Evolutionary conservation across 2,797 vertebrate species (phyloP).

Genomic region (Pygocentrus nattereri): DNA sequence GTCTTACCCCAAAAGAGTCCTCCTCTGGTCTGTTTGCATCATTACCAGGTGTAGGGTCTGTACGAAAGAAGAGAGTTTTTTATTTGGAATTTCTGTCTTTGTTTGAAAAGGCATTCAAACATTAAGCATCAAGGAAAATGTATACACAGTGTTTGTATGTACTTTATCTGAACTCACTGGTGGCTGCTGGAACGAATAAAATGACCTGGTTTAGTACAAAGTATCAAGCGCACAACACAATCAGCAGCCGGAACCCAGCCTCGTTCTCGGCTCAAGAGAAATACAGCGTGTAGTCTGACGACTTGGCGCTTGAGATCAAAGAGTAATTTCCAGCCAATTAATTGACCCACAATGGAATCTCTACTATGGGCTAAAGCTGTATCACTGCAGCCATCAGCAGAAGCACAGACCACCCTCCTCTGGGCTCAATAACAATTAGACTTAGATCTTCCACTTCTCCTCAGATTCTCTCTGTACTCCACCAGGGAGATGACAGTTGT

Average conservation of each 20-base stretch:
- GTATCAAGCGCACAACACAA: slow-evolving; percentile 7
- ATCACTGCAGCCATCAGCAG: slow-evolving; percentile 37
- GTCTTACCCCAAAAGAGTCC: slow-evolving; percentile 96
- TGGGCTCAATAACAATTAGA: slow-evolving; percentile 37
- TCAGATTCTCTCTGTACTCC: not conserved
- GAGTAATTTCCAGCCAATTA: slow-evolving; percentile 79
- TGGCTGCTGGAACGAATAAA: not conserved
- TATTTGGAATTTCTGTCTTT: not conserved
- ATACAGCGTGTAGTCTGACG: slow-evolving; percentile 38
- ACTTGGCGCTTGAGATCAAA: slow-evolving; percentile 69
- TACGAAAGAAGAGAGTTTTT: not conserved
- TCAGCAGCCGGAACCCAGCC: not conserved
- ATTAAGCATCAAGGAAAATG: not conserved
- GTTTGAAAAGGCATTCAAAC: too few relatives aligned
- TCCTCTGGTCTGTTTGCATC: slow-evolving; percentile 92
- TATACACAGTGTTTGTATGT: not conserved
- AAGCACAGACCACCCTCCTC: slow-evolving; percentile 16
- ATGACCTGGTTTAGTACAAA: slow-evolving; percentile 11
- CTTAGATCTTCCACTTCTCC: slow-evolving; percentile 9
- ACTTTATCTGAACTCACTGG: not conserved
- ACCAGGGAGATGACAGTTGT: not conserved
- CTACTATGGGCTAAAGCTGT: slow-evolving; percentile 39
- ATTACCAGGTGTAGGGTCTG: slow-evolving; percentile 79
- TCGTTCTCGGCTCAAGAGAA: slow-evolving; percentile 9
- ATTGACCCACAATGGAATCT: slow-evolving; percentile 61